Evolutionary conservation across 2,888 invertebrate species (phyloP).

Genomic region (Ormyrus labotus): DNA sequence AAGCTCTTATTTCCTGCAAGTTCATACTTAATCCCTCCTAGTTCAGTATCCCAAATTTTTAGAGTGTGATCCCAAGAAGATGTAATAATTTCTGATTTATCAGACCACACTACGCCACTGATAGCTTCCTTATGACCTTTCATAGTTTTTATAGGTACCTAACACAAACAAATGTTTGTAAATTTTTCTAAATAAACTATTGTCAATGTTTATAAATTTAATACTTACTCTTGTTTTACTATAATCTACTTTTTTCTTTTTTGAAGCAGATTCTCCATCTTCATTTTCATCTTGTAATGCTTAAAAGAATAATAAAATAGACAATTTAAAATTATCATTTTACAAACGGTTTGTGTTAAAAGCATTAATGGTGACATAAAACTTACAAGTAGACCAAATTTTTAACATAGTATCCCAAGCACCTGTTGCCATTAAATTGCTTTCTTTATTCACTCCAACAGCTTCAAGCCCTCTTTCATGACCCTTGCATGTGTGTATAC

Average conservation of each 20-base stretch:
- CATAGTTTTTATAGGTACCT: slow-evolving; percentile 90
- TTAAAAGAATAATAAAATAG: slow-evolving; percentile 51
- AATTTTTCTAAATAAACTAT: too few relatives aligned
- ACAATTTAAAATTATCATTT: too few relatives aligned
- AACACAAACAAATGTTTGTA: slow-evolving; percentile 48
- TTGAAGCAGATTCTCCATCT: slow-evolving; percentile 79
- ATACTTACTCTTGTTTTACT: slow-evolving; percentile 79
- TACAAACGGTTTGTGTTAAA: too few relatives aligned
- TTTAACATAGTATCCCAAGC: slow-evolving; percentile 95
- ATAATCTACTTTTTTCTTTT: slow-evolving; percentile 79
- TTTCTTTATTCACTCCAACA: slow-evolving; percentile 85
- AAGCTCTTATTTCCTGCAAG: slow-evolving; percentile 92
- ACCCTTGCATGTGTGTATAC: slow-evolving; percentile 89
- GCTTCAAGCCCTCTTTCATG: slow-evolving; percentile 96
- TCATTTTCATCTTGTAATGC: slow-evolving; percentile 76
- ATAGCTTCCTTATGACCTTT: slow-evolving; percentile 96
- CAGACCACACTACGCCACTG: slow-evolving; percentile 90
- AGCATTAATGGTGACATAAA: not conserved
- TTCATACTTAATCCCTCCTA: slow-evolving; percentile 89
- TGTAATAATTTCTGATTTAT: slow-evolving; percentile 86
- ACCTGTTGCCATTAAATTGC: slow-evolving; percentile 86
- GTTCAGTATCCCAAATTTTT: slow-evolving; percentile 94
- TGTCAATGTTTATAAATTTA: too few relatives aligned
- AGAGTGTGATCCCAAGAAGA: slow-evolving; percentile 97
- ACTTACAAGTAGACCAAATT: slow-evolving; percentile 89